Conservation (phyloP, 2,888 invertebrate genomes). For the Drosophila bunnanda region DNA sequence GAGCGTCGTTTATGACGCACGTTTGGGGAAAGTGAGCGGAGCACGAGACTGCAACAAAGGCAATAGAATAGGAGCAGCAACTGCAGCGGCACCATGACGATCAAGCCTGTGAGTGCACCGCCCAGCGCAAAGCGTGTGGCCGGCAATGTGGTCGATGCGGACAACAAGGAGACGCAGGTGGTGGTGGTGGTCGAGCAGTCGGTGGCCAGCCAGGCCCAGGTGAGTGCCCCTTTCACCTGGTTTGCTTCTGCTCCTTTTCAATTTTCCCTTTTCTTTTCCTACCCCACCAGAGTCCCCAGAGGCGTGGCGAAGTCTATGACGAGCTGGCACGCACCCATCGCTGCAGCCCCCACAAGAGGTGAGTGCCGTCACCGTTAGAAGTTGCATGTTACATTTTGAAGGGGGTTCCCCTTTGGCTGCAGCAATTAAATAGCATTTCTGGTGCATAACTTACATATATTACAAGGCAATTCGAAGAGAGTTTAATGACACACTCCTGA, state of each 20-base stretch:
- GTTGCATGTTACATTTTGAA: constrained; percentile 17
- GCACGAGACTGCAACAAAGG: constrained; percentile 16
- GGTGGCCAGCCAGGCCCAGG: constrained; percentile 71
- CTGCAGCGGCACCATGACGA: constrained; percentile 79
- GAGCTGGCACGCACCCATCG: constrained; percentile 83
- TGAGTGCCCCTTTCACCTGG: constrained; percentile 38
- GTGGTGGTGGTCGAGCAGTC: constrained; percentile 74
- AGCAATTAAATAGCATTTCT: constrained; percentile 3
- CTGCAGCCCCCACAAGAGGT: constrained; percentile 84
- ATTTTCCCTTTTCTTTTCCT: constrained; percentile 7
- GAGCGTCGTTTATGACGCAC: constrained; percentile 21
- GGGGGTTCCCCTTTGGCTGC: neutral
- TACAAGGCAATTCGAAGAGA: neutral
- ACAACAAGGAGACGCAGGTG: constrained; percentile 66
- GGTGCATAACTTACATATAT: neutral
- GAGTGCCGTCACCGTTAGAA: constrained; percentile 18
- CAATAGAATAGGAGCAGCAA: constrained; percentile 19
- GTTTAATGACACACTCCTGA: neutral
- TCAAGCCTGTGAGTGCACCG: constrained; percentile 82
- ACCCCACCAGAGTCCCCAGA: constrained; percentile 81
- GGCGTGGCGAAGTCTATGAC: constrained; percentile 83
- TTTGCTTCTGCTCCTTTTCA: neutral
- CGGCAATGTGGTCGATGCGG: constrained; percentile 65
- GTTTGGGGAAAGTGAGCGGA: constrained; percentile 13
- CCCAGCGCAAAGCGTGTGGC: constrained; percentile 77